phyloP scores from a whole-genome alignment of 53 echinoderm and acorn worm species.

The Astropecten irregularis region DNA sequence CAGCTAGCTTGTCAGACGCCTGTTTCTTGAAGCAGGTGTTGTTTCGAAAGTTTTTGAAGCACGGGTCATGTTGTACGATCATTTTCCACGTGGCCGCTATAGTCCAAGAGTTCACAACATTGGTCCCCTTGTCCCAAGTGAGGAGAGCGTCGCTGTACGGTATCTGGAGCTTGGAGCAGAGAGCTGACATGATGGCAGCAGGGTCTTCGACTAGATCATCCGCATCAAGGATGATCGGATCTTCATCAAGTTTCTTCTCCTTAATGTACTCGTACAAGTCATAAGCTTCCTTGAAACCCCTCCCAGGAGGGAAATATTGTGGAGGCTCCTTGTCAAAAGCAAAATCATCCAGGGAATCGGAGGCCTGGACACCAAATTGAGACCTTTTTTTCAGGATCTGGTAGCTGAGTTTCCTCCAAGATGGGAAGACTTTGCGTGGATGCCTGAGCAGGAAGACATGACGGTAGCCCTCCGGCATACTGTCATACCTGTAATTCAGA shows the following conservation, averaged over 20 bases:
- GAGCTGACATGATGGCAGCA: neutral
- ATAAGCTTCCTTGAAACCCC: neutral
- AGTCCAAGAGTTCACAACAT: neutral
- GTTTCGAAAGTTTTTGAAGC: neutral
- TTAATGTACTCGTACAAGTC: neutral
- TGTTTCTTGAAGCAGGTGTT: neutral
- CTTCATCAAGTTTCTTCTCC: neutral
- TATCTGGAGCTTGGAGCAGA: neutral
- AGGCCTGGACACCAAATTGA: neutral
- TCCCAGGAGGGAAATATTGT: neutral
- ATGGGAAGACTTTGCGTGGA: no score
- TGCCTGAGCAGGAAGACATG: neutral
- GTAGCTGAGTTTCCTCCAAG: no score
- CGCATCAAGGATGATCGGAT: neutral
- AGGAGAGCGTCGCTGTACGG: neutral
- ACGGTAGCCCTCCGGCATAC: neutral
- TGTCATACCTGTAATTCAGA: neutral
- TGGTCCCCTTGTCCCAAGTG: neutral
- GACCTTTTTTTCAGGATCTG: no score
- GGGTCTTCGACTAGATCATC: neutral
- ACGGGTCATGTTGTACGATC: neutral
- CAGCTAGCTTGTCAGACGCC: neutral
- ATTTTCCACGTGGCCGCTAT: neutral
- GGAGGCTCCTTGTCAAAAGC: neutral
- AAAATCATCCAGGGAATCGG: neutral